Base-by-base conservation (phyloP, 1,140 invertebrate species). In the Littorina saxatilis region DNA sequence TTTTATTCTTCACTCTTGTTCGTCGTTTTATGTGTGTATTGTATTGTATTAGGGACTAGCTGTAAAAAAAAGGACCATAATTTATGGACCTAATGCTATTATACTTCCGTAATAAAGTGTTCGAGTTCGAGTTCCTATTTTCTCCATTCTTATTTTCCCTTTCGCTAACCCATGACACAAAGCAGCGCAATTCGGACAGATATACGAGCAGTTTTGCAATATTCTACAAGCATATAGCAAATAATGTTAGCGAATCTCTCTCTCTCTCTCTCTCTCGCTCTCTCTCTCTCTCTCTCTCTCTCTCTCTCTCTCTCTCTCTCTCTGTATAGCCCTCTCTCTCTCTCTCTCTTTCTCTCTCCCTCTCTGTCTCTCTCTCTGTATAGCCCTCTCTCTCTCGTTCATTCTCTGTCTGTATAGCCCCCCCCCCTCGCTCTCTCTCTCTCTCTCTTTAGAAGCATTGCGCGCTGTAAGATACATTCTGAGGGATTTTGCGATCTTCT, bases 311-410 rank as follows among this genome's bases (percentile, higher is more conserved):
- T 70, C 68, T 70, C 39, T 27, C 43, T 66, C 61, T 5, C 23
- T 50, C n/a, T 40, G 15, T 73, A 9, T 73, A 9, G 7, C 32
- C 32, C 7, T 5, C 32, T 23, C 5, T 5, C 61, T 66, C 23
- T 23, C 23, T 66, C 5, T 66, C 5, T 5, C 61, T 66, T 23
- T 23, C 23, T 23, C 61, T 23, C 5, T 37, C 9, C 27, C 70
- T 73, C 43, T 50, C 43, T 73, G 35, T 73, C 43, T 73, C 70
- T 73, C 43, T 29, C 43, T 73, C 70, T 73, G n/a, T 73, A 23
- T 50, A 23, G 27, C 43, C 40, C 70, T 73, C 43, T 29, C 43
- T 37, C 68, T 1, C 39, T 37, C 63, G 11, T 68, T 27, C 9
- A 13, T 68, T 37, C 35, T n/a, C 63, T 66, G 13, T 37, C 35